Conservation (phyloP, 2,113 vertebrate genomes). For the Ictalurus furcatus region DNA sequence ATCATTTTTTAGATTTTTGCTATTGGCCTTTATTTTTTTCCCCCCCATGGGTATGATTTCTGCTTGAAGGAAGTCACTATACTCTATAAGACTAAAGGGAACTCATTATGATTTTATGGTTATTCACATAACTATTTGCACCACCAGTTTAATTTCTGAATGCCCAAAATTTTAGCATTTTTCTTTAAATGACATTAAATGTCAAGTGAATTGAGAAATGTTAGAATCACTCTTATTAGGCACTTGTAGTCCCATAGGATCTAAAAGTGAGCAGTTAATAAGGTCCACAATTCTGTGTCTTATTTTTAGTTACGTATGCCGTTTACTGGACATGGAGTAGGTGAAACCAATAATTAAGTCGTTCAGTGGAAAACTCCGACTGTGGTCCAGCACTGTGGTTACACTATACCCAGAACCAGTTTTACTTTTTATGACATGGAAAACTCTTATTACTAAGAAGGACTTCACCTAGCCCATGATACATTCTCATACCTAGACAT, state of each 20-base stretch:
- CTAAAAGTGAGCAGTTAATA: not conserved
- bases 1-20: not conserved
- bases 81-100: not conserved
- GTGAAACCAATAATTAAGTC: not conserved
- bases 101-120: not conserved
- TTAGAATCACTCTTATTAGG: not conserved
- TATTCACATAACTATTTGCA: not conserved
- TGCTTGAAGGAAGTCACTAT: not conserved
- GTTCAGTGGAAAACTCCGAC: not conserved
- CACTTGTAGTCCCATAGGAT: not conserved
- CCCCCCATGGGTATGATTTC: too few species aligned
- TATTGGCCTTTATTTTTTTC: not conserved
- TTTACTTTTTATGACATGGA: not conserved
- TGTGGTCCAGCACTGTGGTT: not conserved
- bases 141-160: not conserved
- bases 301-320: not conserved
- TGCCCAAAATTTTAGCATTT: not conserved
- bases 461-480: not conserved
- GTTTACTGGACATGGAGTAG: not conserved
- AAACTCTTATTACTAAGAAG: not conserved
- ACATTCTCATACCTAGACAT: not conserved
- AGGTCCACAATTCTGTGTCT: not conserved
- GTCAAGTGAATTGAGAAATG: not conserved
- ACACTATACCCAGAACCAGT: not conserved
- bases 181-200: not conserved